Evolutionary conservation across 2,113 vertebrate genomes (phyloP).

Genomic region (Scomber colias): DNA sequence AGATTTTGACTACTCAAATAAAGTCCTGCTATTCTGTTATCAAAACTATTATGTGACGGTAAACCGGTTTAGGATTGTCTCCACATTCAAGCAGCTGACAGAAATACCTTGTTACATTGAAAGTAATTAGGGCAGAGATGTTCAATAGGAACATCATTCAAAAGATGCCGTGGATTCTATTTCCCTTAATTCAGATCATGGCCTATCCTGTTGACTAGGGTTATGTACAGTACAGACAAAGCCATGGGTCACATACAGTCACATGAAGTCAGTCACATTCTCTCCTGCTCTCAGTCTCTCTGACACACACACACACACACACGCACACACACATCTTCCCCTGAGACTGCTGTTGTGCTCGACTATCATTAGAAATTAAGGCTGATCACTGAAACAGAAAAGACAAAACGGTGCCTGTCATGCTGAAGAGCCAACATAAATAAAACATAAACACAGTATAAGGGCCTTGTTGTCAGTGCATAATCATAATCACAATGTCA

Average conservation of each 20-base stretch:
- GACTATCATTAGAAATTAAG: constrained; percentile 85
- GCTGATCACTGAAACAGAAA: constrained; percentile 81
- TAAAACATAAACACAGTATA: constrained; percentile 79
- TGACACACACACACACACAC: constrained; percentile 11
- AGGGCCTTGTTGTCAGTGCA: constrained; percentile 82
- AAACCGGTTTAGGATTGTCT: constrained; percentile 69
- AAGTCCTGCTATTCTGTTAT: constrained; percentile 27
- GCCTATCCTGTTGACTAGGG: constrained; percentile 57
- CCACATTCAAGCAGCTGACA: constrained; percentile 76
- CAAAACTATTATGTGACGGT: constrained; percentile 37
- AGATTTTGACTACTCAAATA: constrained; percentile 26
- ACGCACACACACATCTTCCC: constrained; percentile 65
- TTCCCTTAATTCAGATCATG: constrained; percentile 48
- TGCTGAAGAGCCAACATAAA: constrained; percentile 67
- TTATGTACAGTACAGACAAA: constrained; percentile 70
- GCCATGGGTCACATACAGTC: constrained; percentile 63
- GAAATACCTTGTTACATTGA: constrained; percentile 65
- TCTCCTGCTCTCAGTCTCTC: neutral
- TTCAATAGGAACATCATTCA: constrained; percentile 36
- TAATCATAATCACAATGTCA: constrained; percentile 76
- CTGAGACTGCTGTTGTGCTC: constrained; percentile 87
- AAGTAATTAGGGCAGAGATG: constrained; percentile 38
- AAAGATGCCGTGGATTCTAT: constrained; percentile 43
- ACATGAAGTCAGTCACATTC: constrained; percentile 43
- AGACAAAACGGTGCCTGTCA: constrained; percentile 66